Evolutionary conservation across 2,797 vertebrate genomes (phyloP).

Genomic region (Gorsachius magnificus): DNA sequence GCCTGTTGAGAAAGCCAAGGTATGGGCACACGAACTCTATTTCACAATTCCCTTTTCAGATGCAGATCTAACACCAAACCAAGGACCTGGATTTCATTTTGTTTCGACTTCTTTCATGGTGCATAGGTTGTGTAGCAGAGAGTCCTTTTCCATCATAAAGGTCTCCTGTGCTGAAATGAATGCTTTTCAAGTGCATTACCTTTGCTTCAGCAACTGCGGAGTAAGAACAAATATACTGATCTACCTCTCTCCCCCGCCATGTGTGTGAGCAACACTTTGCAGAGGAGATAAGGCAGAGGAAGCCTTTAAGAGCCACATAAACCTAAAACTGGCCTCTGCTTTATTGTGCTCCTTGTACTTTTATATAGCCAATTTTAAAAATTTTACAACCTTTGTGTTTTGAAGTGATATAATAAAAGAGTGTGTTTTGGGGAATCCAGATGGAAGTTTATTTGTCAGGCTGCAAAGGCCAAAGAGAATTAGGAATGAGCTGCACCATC

Average conservation of each 20-base stretch:
- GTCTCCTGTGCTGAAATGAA: background rate
- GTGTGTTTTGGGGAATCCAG: background rate
- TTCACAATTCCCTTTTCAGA: background rate
- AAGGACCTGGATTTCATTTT: background rate
- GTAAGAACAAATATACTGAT: background rate
- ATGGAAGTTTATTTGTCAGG: background rate
- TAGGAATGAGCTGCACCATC: background rate
- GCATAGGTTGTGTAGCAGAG: background rate
- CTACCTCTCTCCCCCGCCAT: background rate
- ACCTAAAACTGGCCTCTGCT: background rate
- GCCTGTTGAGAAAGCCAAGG: too few species aligned
- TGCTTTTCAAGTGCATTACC: background rate
- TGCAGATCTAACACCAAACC: background rate
- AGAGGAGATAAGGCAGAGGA: slow-evolving; percentile 6
- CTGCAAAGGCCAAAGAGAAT: slow-evolving; percentile 30
- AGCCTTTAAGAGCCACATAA: slow-evolving; percentile 28
- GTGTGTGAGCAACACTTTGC: background rate
- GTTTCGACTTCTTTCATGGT: background rate
- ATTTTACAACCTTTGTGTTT: background rate
- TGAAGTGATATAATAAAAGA: background rate
- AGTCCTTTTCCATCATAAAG: background rate
- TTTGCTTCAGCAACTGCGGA: background rate
- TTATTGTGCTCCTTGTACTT: slow-evolving; percentile 37
- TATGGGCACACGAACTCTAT: fast-evolving
- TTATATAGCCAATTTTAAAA: slow-evolving; percentile 21